These are phyloP conservation scores for Gymnothorax javanicus DNA, from an alignment of 2,797 vertebrate species.

Conservation along the genomic window DNA sequence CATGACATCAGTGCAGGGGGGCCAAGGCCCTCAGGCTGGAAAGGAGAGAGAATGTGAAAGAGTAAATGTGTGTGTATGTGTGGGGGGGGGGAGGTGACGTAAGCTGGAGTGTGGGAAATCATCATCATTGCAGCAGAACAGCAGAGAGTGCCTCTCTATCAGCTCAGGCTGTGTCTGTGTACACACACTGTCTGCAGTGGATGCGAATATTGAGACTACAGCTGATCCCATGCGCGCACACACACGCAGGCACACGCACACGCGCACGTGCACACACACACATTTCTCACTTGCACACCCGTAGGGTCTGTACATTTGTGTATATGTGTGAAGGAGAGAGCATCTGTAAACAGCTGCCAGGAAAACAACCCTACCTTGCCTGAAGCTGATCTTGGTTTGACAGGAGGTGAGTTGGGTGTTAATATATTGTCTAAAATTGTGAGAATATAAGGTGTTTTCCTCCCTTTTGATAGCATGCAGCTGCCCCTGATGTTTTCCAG, in stretches of 20 bases:
- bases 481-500: conserved; percentile 38
- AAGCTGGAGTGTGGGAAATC: conserved; percentile 67
- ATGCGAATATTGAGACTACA: neutral
- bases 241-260: conserved; percentile 16
- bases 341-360: conserved; percentile 55
- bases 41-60: conserved; percentile 47
- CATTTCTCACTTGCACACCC: conserved; percentile 1
- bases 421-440: conserved; percentile 23
- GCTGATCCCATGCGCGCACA: conserved; percentile 34
- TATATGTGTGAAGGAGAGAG: conserved; percentile 13
- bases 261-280: neutral
- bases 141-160: conserved; percentile 38
- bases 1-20: conserved; percentile 42
- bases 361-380: conserved; percentile 42
- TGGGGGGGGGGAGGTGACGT: conserved; percentile 49
- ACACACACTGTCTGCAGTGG: conserved; percentile 45
- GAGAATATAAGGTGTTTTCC: neutral
- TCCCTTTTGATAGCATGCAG: conserved; percentile 35
- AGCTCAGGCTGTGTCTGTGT: conserved; percentile 49
- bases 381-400: conserved; percentile 42
- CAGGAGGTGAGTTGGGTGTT: conserved; percentile 68
- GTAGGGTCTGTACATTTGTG: neutral
- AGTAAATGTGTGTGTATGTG: conserved; percentile 33
- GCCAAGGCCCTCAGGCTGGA: conserved; percentile 36
- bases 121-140: conserved; percentile 65